Evolutionary conservation across 2,797 vertebrate genomes (phyloP), one percentile per base, ranked within the genome.

Genomic region (Hybognathus amarus): DNA sequence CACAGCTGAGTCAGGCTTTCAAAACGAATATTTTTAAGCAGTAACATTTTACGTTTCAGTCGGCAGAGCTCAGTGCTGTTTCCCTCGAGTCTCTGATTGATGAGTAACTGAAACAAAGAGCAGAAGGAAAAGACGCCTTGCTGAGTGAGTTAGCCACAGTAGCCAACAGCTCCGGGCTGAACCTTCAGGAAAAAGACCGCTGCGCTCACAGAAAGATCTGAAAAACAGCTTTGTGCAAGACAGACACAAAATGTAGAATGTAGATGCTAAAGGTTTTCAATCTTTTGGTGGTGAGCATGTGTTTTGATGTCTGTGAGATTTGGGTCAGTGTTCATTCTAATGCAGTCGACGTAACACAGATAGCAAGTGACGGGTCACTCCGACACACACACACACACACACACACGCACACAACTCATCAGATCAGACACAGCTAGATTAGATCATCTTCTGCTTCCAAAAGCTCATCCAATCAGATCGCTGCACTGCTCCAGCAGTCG

Each of bases 401-500:
- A 76, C 30, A 78, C 66, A 67, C 2, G 24, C 3, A 71, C 61
- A 63, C 42, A 68, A 83, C 79, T 87, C 88, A 87, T 61, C 73
- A 82, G 86, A 90, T 90, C 89, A 85, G 22, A 87, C 85, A 69
- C 89, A 71, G 0, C 56, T 71, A 87, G 85, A 86, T 87, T 83
- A 86, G 81, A 86, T 80, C 70, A 63, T 78, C 74, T 64, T 82
- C 56, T 67, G 77, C 70, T 24, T 67, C 45, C 81, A 78, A 47
- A 89, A 90, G 8, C 6, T 86, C 0, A 45, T 89, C 91, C 86
- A 90, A 89, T 90, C 85, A 87, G 82, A 83, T 77, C 54, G 59
- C 67, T 78, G 64, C 63, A 76, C 70, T 86, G 66, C 22, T 81
- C 56, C 82, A 70, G 69, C 87, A 85, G 84, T 82, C 84, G 90